phyloP scores from a whole-genome alignment of 2,113 vertebrate species.

The Ginglymostoma cirratum region DNA sequence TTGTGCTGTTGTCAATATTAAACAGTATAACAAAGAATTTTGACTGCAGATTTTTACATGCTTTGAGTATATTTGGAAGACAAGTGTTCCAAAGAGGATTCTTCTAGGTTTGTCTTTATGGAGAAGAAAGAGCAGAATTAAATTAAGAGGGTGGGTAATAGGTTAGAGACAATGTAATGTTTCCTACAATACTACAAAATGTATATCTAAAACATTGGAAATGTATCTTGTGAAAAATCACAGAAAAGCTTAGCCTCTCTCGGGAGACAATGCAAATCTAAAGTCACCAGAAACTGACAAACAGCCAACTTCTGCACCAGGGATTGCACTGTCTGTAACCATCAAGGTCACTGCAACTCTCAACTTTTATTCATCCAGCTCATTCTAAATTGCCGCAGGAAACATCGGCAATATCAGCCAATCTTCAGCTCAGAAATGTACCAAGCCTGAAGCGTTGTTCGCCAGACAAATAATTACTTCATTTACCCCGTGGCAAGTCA shows the following conservation, averaged over 20 bases:
- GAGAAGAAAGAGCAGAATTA: neutral
- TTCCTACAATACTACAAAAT: neutral
- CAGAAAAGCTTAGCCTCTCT: neutral
- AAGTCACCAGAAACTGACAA: neutral
- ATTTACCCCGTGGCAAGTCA: neutral
- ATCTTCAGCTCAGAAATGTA: neutral
- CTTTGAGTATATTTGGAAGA: neutral
- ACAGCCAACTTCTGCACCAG: neutral
- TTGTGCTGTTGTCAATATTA: neutral
- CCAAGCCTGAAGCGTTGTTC: neutral
- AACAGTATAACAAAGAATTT: neutral
- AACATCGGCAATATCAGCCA: neutral
- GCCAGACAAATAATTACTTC: slow-evolving; percentile 15
- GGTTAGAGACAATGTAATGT: neutral
- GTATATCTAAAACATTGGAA: too few species aligned
- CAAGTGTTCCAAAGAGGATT: neutral
- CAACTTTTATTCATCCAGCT: neutral
- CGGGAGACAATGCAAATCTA: neutral
- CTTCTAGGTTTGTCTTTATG: neutral
- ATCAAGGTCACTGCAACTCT: slow-evolving; percentile 18
- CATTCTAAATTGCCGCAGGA: neutral
- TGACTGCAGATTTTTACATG: neutral
- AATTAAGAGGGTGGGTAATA: neutral
- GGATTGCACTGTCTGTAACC: neutral
- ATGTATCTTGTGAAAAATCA: neutral